phyloP scores from a whole-genome alignment of 2,113 vertebrate genomes.

The Penelope pileata region DNA sequence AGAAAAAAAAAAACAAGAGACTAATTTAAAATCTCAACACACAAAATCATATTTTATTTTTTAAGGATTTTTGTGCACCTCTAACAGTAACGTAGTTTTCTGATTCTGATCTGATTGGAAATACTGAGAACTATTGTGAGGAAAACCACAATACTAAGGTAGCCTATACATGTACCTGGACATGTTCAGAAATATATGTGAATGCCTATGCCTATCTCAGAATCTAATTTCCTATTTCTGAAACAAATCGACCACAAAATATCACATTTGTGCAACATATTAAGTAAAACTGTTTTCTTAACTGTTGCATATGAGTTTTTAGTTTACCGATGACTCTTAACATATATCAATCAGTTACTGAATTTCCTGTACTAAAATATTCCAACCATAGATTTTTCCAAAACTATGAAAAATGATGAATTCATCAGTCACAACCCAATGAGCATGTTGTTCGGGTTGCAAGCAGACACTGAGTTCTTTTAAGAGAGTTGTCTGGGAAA shows the following conservation, averaged over 20 bases:
- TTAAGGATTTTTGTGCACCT: not conserved
- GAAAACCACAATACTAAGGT: not conserved
- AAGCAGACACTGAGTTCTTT: not conserved
- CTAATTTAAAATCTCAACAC: not conserved
- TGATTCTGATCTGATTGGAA: not conserved
- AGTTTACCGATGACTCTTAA: not conserved
- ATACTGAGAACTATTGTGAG: not conserved
- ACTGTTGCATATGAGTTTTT: not conserved
- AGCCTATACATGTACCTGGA: not conserved
- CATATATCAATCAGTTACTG: not conserved
- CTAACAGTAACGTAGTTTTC: not conserved
- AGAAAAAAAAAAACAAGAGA: not conserved
- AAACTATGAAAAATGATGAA: not conserved
- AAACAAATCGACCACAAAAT: not conserved
- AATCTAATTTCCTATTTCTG: not conserved
- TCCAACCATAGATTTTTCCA: not conserved
- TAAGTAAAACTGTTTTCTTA: not conserved
- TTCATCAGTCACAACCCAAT: not conserved
- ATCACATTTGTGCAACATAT: not conserved
- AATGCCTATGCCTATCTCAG: not conserved
- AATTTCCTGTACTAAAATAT: not conserved
- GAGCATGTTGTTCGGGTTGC: not conserved
- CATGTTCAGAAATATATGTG: rapidly evolving
- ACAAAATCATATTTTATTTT: too few species aligned
- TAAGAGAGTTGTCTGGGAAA: not conserved